Base-by-base conservation (phyloP, 2,888 invertebrate genomes). In the Eueremaeus valkanovi region DNA sequence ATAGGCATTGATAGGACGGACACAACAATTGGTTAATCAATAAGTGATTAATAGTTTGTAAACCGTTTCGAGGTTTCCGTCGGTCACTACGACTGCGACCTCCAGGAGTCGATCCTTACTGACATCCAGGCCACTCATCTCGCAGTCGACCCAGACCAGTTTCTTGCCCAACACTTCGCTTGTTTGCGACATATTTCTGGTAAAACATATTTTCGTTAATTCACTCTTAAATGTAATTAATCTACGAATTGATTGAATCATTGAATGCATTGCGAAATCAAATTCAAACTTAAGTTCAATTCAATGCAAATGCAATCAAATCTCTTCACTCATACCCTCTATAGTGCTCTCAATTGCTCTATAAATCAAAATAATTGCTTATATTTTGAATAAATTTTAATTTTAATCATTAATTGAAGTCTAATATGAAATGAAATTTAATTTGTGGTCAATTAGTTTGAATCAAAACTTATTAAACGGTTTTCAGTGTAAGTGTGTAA, bases 81-180 rank as follows among this genome's bases (percentile, higher is more conserved):
- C 93, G 0, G 97, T 97, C 74, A 98, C 87, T 40, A 97, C 82
- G 82, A 93, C 92, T 0, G 94, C 92, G 75, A 95, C 88, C 86
- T 98, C 97, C 81, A 98, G 83, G 74, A 98, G 92, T 78, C 89
- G 87, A 81, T 93, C 90, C 73, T 84, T 88, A 0, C 89, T 86
- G 70, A 90, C 82, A 82, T 95, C 88, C 21, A 97, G 84, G 0
- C 97, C 97, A 11, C 95, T 93, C 94, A 98, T 93, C 89, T 90
- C 77, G 74, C 77, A 77, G 70, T 77, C 77, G 33, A 76, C 77
- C 77, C 77, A 77, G 49, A 77, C 73, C 29, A 77, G n/a, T 27
- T 72, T 72, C 16, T 75, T 70, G 11, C 70, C 70, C 6, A 70
- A 11, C 18, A 45, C 9, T 42, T 70, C 45, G 13, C 16, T 66